Evolutionary conservation across 2,113 vertebrate species (phyloP), one percentile per base, ranked within the genome.

Genomic region (Phrynocephalus versicolor): DNA sequence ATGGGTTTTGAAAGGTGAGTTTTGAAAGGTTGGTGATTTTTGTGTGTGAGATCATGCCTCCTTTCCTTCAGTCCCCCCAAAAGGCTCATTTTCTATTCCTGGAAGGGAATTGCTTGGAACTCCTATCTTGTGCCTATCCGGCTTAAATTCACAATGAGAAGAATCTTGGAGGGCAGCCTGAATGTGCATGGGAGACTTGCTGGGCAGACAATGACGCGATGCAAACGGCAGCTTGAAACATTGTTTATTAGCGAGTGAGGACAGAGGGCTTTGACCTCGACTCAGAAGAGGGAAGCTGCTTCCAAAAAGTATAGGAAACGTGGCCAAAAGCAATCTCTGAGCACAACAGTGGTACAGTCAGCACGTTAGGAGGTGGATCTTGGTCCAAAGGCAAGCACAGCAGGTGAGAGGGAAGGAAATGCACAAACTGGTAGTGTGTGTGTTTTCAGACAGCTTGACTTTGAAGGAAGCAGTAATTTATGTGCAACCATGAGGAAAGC

Each of bases 341-440:
- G 87, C 88, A 67, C 69, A 85, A 60, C 55, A 75, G 85, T 84
- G 88, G 74, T 88, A 70, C 30, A 88, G 77, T 86, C 69, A 67
- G 85, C 84, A 57, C 69, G 14, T 92, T 87, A 88, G 75, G 83
- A 92, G 71, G 58, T 88, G 83, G 90, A 85, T 2, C 1, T 83
- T 90, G 88, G 85, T 91, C 90, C 91, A 94, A 85, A 89, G 85
- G 91, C 89, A 92, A 90, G 67, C 85, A 72, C 88, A 91, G 91
- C 90, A 89, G 89, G 90, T 91, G 82, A 92, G 85, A 90, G 79
- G 91, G 89, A 90, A 90, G 89, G 93, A 94, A 93, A 92, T 87
- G 41, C 88, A 86, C 0, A 39, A 89, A 83, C 89, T 92, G 87
- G 84, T 91, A 89, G 83, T 92, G 82, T 91, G 85, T 60, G 89